These are phyloP conservation scores for Cetoscarus ocellatus DNA, from an alignment of 2,797 vertebrate genomes.

Conservation along the genomic window DNA sequence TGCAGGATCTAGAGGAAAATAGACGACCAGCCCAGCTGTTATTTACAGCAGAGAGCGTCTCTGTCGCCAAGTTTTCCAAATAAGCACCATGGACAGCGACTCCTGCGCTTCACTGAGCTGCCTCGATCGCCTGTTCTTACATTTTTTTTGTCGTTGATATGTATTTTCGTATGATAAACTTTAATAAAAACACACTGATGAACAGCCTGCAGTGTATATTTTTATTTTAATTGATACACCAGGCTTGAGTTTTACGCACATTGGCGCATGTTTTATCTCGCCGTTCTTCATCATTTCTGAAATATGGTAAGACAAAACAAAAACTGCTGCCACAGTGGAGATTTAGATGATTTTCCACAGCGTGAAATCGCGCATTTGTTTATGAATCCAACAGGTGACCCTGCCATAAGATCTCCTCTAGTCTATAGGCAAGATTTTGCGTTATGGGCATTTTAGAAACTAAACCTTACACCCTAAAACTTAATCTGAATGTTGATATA, in stretches of 20 bases:
- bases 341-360: no score
- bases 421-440: not conserved
- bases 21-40: not conserved
- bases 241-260: constrained; percentile 18
- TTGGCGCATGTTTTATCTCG: not conserved
- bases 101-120: constrained; percentile 5
- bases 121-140: not conserved
- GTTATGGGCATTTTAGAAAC: not conserved
- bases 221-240: not conserved
- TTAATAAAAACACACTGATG: not conserved
- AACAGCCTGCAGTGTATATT: not conserved
- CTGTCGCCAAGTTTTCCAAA: constrained; percentile 56
- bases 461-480: not conserved
- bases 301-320: not conserved
- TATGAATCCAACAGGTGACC: constrained; percentile 48
- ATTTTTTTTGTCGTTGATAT: no score
- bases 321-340: not conserved
- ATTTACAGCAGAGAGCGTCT: constrained; percentile 47
- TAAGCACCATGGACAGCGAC: constrained; percentile 71
- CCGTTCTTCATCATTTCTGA: not conserved
- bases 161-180: no score
- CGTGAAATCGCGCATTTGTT: not conserved
- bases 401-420: not conserved
- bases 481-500: constrained; percentile 2
- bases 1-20: not conserved